phyloP scores from a whole-genome alignment of 2,113 vertebrate species.

The Seriola dumerili region DNA sequence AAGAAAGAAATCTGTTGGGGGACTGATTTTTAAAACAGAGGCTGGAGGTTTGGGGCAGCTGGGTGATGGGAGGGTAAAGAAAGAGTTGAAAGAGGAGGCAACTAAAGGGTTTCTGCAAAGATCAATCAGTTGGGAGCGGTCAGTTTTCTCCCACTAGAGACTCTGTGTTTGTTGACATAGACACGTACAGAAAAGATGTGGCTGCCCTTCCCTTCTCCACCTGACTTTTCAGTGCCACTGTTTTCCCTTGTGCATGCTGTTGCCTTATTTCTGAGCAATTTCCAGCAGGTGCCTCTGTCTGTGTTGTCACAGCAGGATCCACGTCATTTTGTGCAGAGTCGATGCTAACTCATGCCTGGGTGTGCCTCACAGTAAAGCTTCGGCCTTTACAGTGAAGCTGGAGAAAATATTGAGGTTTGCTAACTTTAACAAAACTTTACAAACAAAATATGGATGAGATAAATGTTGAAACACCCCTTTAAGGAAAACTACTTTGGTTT shows the following conservation, averaged over 20 bases:
- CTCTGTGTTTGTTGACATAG: constrained; percentile 18
- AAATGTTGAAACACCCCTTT: background rate
- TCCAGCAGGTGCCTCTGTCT: background rate
- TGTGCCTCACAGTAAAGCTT: background rate
- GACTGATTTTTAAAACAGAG: constrained; percentile 27
- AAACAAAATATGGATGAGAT: background rate
- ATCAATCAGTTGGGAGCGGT: constrained; percentile 26
- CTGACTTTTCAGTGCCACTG: background rate
- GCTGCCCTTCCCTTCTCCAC: background rate
- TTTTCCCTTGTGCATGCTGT: background rate
- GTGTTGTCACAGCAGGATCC: background rate
- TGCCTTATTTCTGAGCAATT: background rate
- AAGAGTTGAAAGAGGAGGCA: constrained; percentile 6
- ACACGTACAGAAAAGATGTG: background rate
- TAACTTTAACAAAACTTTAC: too few relatives aligned
- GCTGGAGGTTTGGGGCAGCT: background rate
- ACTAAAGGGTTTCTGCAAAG: constrained; percentile 4
- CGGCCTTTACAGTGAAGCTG: background rate
- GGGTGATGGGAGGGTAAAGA: background rate
- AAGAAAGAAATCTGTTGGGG: background rate
- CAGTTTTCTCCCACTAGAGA: background rate
- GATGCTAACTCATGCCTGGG: background rate
- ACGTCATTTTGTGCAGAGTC: too few relatives aligned
- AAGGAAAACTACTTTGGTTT: background rate
- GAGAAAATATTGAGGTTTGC: background rate